A percentile compares a stretch with the other conserved stretches of the same genome.
phyloP scores from a whole-genome alignment of 2,113 vertebrate species.

The Psittacula cyanocephala region DNA sequence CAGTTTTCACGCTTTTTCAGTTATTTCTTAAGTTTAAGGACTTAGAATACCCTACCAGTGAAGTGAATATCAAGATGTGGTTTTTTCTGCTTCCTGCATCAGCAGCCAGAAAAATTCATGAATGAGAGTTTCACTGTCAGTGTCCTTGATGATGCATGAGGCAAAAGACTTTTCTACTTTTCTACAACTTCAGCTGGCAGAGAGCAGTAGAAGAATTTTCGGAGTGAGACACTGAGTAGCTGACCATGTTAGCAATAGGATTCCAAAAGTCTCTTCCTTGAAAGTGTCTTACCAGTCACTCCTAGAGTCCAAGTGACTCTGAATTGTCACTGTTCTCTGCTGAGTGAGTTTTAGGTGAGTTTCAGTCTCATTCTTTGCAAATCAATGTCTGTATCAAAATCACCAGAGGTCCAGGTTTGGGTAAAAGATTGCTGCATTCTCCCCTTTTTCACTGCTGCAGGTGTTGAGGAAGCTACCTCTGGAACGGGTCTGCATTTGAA shows the following conservation, averaged over 20 bases:
- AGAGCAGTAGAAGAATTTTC: background rate
- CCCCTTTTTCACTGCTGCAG: background rate
- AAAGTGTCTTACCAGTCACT: background rate
- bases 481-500: fast-evolving
- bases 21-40: background rate
- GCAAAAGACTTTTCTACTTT: background rate
- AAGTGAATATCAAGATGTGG: background rate
- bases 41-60: background rate
- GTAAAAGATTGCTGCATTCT: background rate
- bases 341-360: background rate
- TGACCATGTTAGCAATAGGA: background rate
- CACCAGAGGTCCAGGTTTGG: background rate
- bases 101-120: background rate
- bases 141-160: background rate
- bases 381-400: background rate
- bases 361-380: background rate
- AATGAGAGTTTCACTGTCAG: background rate
- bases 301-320: background rate
- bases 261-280: background rate
- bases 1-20: background rate
- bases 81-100: background rate
- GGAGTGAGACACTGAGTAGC: background rate
- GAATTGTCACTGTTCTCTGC: background rate
- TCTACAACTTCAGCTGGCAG: background rate
- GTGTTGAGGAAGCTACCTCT: background rate